A percentile compares a stretch with the other conserved stretches of the same genome.
phyloP scores from a whole-genome alignment of 30 jellyfish, hydroid and myxozoan species.

The Catostylus mosaicus region DNA sequence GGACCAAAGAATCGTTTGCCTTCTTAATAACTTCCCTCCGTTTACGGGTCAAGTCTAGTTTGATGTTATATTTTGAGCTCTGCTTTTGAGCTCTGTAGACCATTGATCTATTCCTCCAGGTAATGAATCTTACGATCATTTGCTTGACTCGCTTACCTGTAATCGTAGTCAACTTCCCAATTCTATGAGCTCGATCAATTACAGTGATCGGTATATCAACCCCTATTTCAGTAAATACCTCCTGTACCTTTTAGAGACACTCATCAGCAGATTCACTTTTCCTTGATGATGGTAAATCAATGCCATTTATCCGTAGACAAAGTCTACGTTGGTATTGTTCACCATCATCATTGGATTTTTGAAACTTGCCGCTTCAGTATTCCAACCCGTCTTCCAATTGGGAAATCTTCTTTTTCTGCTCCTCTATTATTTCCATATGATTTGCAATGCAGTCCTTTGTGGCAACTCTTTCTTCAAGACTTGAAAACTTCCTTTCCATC shows the following conservation, averaged over 20 bases:
- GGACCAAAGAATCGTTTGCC: not conserved
- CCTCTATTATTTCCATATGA: not conserved
- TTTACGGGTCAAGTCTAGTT: constrained; percentile 13
- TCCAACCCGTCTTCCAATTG: constrained; percentile 5
- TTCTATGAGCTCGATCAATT: constrained; percentile 46
- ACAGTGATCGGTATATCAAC: constrained; percentile 47
- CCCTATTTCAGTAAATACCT: constrained; percentile 23
- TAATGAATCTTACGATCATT: constrained; percentile 1
- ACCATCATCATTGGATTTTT: constrained; percentile 3
- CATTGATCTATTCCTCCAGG: not conserved
- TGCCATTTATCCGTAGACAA: constrained; percentile 41
- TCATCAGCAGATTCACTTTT: constrained; percentile 25
- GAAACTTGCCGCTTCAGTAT: not conserved
- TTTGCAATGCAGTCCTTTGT: constrained; percentile 5
- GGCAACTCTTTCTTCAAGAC: not conserved
- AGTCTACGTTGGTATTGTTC: constrained; percentile 26
- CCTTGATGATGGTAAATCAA: constrained; percentile 5
- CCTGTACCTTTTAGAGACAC: constrained; percentile 36
- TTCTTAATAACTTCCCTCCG: not conserved
- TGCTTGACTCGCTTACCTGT: constrained; percentile 8
- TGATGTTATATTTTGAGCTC: constrained; percentile 9
- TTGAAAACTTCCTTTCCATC: not conserved
- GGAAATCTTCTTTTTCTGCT: not conserved
- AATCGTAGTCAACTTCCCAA: constrained; percentile 23
- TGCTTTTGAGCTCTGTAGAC: not conserved